Evolutionary conservation across 2,113 vertebrate species (phyloP), one percentile per base, ranked within the genome.

Genomic region (Eublepharis macularius): DNA sequence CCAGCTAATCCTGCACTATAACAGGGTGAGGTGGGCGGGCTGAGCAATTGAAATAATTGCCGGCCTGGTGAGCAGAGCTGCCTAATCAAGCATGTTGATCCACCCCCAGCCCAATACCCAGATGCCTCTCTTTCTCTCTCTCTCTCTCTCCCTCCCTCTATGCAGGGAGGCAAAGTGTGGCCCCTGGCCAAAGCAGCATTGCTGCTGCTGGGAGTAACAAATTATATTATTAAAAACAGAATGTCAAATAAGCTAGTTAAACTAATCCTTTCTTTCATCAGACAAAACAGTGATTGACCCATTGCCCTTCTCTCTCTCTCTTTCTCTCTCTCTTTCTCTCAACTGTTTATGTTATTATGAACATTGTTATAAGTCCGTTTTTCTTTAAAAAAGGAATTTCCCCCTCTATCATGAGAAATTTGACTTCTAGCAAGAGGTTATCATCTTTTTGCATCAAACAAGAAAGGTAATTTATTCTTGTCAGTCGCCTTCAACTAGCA

Each of bases 391-490:
- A 63, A 89, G 66, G 63, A 90, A 41, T 84, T 57, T 72, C 34
- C 13, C 36, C 73, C 57, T 75, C 43, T 76, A 29, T 86, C 6
- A 2, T 72, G 51, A 24, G 57, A n/a, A 91, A 91, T 90, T 82
- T 91, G 63, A 92, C 82, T 81, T 41, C 84, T 68, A 19, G 16
- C 57, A 81, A 65, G 14, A 86, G 3, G 34, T 91, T 93, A 83
- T 84, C 88, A 91, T 92, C 84, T 87, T 82, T 90, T 85, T 92
- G 81, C 82, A 92, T 89, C 90, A 93, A 79, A 92, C 92, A 74
- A 88, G 70, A 95, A 94, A 72, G 91, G 83, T 90, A 93, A 96
- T 95, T 92, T 94, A 94, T 83, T 95, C 86, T 90, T 95, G 95
- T 93, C 95, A 95, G 86, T 79, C 91, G 89, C 92, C 88, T 96